Base-by-base conservation (phyloP, 2,797 vertebrate species). In the Molothrus ater region DNA sequence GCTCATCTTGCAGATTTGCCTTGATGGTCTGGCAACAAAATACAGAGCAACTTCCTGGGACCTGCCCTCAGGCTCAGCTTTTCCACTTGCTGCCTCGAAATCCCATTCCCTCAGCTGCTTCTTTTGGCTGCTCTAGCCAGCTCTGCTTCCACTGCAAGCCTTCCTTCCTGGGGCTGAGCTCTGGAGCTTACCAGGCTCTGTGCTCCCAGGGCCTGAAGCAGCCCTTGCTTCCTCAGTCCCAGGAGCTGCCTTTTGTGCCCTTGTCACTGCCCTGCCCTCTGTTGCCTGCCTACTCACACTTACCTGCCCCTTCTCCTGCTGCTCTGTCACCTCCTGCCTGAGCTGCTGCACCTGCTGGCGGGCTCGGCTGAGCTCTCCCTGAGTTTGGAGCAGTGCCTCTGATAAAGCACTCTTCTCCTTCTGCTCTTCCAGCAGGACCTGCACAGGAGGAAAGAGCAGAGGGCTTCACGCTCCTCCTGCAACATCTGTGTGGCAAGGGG, bases 401-500 rank as follows among this genome's bases (percentile, higher is more conserved):
- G 47, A 24, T 25, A 48, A 48, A 48, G 47, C 47, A 48, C 47
- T 48, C 47, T 48, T 48, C 47, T 48, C 47, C 48, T 50, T 88
- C 87, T 98, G 97, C 40, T 96, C 97, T 90, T 97, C 96, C 22
- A 96, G 88, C 51, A 97, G 89, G 71, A 93, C 66, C 97, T 98
- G 92, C 72, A 80, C 20, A 80, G 32, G 86, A 65, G 36, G 18
- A 66, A 56, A 70, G 42, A 68, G 24, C 22, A 88, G 18, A 80
- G 0, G 1, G 20, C 11, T n/a, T 82, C 50, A 51, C 80, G 51
- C 32, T 32, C 53, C 25, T 22, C 57, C 26, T 32, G 11, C 56
- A 60, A 63, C 47, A 66, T 8, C 13, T 21, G 8, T 9, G 24
- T 31, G 43, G 18, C 31, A 43, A 42, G 59, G 36, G 29, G 48